Evolutionary conservation across 2,797 vertebrate species (phyloP), one percentile per base, ranked within the genome.

Genomic region (Hydrophis major): DNA sequence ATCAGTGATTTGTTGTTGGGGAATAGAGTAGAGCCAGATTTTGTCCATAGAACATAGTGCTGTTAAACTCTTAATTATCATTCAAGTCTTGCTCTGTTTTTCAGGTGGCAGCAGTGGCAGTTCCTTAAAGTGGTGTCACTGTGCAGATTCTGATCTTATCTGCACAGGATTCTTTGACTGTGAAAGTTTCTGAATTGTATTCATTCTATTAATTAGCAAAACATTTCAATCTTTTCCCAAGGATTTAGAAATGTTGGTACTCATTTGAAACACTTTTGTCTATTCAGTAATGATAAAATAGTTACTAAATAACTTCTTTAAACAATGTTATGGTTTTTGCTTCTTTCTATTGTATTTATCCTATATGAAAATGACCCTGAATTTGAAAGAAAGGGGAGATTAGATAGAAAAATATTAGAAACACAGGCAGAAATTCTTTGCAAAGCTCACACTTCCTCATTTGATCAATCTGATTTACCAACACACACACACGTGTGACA

Each of bases 261-360:
- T 69, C 32, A 86, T 93, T 20, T 93, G 87, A 89, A 91, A 88
- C 20, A 69, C 18, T 86, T 89, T 22, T 88, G 57, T 87, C 42
- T 74, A 47, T 92, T 87, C 88, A 60, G 42, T 78, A 61, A 14
- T 16, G 12, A 50, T 55, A 90, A 87, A 90, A 87, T 55, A 90
- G 56, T 87, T 74, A 60, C 90, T 74, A 55, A 92, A 32, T 78
- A 87, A 74, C 25, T 78, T 74, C 32, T 92, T 69, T 53, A 11
- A 74, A 92, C 88, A 90, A 18, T 90, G 25, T 55, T 88, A 1
- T 89, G 7, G 10, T 63, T 53, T 92, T 93, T 86, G 14, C 47
- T 87, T 60, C 61, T 63, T 60, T 91, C 28, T n/a, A 32, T 47
- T 83, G 74, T 47, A 83, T 47, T 83, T 47, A 83, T 42, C 20